phyloP scores from a whole-genome alignment of 2,797 vertebrate species.

The Varecia variegata region DNA sequence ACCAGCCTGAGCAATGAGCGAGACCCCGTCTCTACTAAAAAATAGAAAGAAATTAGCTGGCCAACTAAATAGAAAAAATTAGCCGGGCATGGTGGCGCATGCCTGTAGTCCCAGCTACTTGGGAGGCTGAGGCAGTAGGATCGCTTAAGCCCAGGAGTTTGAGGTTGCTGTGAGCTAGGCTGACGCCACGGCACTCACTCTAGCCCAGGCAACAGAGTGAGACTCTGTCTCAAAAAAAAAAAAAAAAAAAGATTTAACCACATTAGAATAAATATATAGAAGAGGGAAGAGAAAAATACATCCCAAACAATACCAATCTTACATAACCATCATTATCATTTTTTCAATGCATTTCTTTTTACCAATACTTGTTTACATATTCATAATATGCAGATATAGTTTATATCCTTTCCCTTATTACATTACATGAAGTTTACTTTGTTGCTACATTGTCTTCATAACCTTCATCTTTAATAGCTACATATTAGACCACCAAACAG shows the following conservation, averaged over 20 bases:
- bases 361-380: neutral
- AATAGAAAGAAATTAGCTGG: too few species aligned
- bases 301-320: neutral
- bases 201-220: too few species aligned
- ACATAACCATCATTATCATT: neutral
- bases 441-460: neutral
- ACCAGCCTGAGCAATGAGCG: too few species aligned
- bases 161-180: too few species aligned
- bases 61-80: too few species aligned
- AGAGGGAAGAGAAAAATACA: neutral
- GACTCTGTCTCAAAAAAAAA: too few species aligned
- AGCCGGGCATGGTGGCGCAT: too few species aligned
- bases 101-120: too few species aligned
- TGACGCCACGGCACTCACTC: too few species aligned
- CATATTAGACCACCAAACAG: neutral
- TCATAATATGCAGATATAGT: neutral
- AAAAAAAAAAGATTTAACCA: neutral
- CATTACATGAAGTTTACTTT: neutral
- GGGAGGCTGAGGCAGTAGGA: too few species aligned
- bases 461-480: neutral
- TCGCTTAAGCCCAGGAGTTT: too few species aligned
- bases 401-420: neutral
- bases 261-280: neutral
- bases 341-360: neutral
- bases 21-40: too few species aligned